phyloP scores from a whole-genome alignment of 2,113 vertebrate species.

The Taxidea taxus region DNA sequence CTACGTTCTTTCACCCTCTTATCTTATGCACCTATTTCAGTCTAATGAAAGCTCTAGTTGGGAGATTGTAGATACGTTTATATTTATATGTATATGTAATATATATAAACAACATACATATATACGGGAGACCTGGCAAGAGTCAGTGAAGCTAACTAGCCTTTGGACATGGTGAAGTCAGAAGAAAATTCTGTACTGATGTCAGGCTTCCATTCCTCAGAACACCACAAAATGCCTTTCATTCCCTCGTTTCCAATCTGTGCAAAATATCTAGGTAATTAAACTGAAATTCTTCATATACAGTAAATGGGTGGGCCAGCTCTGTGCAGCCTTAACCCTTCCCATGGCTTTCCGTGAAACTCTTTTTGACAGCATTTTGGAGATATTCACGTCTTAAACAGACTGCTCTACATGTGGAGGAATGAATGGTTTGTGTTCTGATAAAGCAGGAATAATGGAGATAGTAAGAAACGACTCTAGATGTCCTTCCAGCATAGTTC shows the following conservation, averaged over 20 bases:
- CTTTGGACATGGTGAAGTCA: not conserved
- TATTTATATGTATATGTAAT: not conserved
- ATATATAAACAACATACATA: not conserved
- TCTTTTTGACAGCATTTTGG: not conserved
- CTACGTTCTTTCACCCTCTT: not conserved
- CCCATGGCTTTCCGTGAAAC: not conserved
- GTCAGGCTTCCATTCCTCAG: conserved; percentile 18
- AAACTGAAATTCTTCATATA: conserved; percentile 22
- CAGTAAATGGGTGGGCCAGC: not conserved
- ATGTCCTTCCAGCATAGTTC: not conserved
- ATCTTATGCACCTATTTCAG: not conserved
- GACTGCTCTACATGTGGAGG: not conserved
- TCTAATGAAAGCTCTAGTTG: not conserved
- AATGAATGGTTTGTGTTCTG: not conserved
- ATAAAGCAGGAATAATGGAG: not conserved
- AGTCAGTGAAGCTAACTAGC: not conserved
- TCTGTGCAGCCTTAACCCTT: not conserved
- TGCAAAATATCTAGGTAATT: conserved; percentile 38
- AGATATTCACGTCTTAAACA: not conserved
- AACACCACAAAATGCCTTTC: conserved; percentile 18
- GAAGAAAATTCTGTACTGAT: conserved; percentile 24
- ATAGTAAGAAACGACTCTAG: not conserved
- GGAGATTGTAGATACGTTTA: not conserved
- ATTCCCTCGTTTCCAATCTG: conserved; percentile 28
- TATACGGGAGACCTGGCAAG: not conserved